Evolutionary conservation across 2,113 vertebrate species (phyloP).

Genomic region (Coptodon bakossiorum): DNA sequence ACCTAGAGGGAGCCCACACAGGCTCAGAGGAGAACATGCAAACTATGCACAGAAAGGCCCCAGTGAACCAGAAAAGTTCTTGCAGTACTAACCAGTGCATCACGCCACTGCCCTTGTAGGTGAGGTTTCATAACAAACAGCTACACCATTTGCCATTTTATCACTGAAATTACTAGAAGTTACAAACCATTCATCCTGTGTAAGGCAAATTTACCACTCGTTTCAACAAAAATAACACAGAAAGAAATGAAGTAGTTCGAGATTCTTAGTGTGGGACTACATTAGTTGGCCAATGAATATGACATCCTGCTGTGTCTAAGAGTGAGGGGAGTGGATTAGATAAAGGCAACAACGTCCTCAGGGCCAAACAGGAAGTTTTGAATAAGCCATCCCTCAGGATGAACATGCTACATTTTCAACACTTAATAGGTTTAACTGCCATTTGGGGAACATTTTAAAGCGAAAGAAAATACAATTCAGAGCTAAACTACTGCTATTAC

Average conservation of each 20-base stretch:
- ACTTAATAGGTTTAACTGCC: slow-evolving; percentile 8
- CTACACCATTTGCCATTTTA: neutral
- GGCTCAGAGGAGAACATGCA: neutral
- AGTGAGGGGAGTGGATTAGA: slow-evolving; percentile 18
- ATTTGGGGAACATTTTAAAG: neutral
- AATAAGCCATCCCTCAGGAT: slow-evolving; percentile 32
- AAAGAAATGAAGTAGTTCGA: neutral
- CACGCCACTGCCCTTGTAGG: neutral
- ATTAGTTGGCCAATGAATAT: neutral
- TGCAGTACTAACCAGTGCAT: neutral
- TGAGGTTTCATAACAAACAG: neutral
- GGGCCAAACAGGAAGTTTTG: slow-evolving; percentile 25
- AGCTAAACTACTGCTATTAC: neutral
- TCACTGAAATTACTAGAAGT: neutral
- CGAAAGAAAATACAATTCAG: neutral
- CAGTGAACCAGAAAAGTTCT: neutral
- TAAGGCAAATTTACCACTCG: neutral
- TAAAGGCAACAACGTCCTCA: slow-evolving; percentile 22
- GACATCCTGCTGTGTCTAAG: slow-evolving; percentile 42
- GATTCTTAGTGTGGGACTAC: neutral
- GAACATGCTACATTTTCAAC: slow-evolving; percentile 17
- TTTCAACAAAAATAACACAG: neutral
- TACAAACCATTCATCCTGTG: neutral
- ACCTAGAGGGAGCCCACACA: neutral
- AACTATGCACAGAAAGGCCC: neutral